phyloP scores from a whole-genome alignment of 1,140 invertebrate species.

The Plectrocnemia conspersa region DNA sequence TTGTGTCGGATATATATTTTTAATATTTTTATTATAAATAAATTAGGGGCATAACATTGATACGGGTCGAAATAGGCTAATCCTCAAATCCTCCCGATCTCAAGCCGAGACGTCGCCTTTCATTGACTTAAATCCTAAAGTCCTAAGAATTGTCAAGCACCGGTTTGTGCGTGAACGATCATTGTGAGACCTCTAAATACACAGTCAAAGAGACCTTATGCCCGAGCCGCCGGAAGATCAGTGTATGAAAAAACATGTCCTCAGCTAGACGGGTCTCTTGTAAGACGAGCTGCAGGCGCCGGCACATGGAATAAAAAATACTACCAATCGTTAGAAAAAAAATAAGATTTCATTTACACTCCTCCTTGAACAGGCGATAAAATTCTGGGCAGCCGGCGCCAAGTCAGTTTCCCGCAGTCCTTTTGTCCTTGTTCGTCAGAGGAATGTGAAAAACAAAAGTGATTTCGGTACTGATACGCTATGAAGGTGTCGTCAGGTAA shows the following conservation, averaged over 20 bases:
- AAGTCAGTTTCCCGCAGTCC: constrained; percentile 8
- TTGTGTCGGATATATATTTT: no score
- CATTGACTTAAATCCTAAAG: no score
- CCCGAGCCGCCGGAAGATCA: constrained; percentile 5
- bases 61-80: no score
- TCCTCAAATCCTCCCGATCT: no score
- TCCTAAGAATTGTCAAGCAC: not conserved
- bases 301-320: constrained; percentile 19
- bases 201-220: not conserved
- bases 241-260: constrained; percentile 13
- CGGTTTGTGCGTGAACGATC: constrained; percentile 5
- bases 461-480: constrained; percentile 18
- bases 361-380: constrained; percentile 24
- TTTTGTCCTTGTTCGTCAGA: constrained; percentile 23
- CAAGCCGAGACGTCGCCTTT: no score
- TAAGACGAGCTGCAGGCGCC: constrained; percentile 21
- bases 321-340: constrained; percentile 25
- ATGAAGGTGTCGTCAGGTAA: constrained; percentile 20
- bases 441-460: constrained; percentile 26
- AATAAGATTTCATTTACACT: constrained; percentile 24
- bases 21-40: no score
- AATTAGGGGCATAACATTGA: no score
- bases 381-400: constrained; percentile 23
- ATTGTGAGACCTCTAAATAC: constrained; percentile 1
- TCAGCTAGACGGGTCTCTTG: constrained; percentile 22